Evolutionary conservation across 2,888 invertebrate species (phyloP), one percentile per base, ranked within the genome.

Genomic region (Pristionchus fissidentatus): DNA sequence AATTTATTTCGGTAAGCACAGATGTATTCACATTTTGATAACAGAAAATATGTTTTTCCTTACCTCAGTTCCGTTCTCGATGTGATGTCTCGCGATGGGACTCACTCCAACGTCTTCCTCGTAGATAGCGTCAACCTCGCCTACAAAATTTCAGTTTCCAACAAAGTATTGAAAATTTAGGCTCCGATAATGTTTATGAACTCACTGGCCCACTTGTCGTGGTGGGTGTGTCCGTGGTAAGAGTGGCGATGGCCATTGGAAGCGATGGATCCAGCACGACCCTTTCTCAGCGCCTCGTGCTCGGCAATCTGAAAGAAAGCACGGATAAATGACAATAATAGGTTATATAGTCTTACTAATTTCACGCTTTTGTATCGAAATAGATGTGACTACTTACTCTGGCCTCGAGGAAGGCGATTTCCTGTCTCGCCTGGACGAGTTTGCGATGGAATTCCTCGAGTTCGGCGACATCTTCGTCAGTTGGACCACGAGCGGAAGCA

Each of bases 81-180:
- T 81, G 41, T 87, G 87, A 15, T 77, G 84, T 4, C 85, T 83
- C 29, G 88, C 88, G 41, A 89, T 38, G 29, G 81, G 83, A 55
- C 87, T 87, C 29, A 87, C 77, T 19, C 80, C 84, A 22, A 85
- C 85, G 84, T 86, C 86, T 70, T 89, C 89, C 75, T 89, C 88
- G 80, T 87, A 86, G 81, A 85, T 70, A 29, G 32, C 52, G 19
- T 73, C 55, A 8, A 49, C 43, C 52, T 83, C 83, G 35, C 55
- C 83, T 83, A 10, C 4, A 62, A 46, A 10, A n/a, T 32, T 22
- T 35, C 0, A 38, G 8, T 19, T 70, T 70, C 38, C 4, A 38
- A 38, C 15, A 32, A 32, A 1, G 32, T 22, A 66, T 29, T 32
- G 15, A 66, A 66, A n/a, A n/a, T n/a, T n/a, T n/a, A n/a, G n/a